A percentile compares a stretch with the other conserved stretches of the same genome.
phyloP scores from a whole-genome alignment of 2,888 invertebrate species.

The Acrocyrtus sp. region DNA sequence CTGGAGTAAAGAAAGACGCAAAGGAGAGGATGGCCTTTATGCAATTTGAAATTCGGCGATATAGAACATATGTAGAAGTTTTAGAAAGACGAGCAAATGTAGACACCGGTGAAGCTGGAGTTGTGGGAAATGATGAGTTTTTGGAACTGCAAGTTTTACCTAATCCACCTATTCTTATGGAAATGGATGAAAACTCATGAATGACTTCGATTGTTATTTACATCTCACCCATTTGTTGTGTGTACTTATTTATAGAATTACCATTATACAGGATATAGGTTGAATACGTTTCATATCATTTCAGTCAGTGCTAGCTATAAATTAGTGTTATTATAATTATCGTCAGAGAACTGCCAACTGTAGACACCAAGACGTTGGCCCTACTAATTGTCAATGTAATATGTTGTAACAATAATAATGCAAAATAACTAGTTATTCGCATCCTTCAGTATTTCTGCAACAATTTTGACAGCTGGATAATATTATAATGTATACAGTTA shows the following conservation, averaged over 20 bases:
- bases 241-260: neutral
- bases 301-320: conserved; percentile 43
- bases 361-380: no score
- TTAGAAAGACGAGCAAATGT: conserved; percentile 31
- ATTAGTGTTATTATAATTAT: no score
- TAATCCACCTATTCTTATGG: conserved; percentile 61
- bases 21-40: conserved; percentile 60
- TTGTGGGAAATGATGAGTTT: conserved; percentile 51
- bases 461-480: no score
- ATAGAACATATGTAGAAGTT: conserved; percentile 57
- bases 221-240: neutral
- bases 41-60: conserved; percentile 61
- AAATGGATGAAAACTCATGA: conserved; percentile 59
- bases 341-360: no score
- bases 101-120: conserved; percentile 28
- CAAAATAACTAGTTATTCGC: conserved; percentile 31
- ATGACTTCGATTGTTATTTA: neutral
- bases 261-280: no score
- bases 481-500: no score
- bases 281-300: conserved; percentile 44
- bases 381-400: no score
- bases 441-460: conserved; percentile 44
- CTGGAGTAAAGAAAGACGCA: conserved; percentile 53
- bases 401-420: no score
- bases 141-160: conserved; percentile 61